Evolutionary conservation across 1,140 invertebrate species (phyloP).

Genomic region (Drosophila nebulosa): DNA sequence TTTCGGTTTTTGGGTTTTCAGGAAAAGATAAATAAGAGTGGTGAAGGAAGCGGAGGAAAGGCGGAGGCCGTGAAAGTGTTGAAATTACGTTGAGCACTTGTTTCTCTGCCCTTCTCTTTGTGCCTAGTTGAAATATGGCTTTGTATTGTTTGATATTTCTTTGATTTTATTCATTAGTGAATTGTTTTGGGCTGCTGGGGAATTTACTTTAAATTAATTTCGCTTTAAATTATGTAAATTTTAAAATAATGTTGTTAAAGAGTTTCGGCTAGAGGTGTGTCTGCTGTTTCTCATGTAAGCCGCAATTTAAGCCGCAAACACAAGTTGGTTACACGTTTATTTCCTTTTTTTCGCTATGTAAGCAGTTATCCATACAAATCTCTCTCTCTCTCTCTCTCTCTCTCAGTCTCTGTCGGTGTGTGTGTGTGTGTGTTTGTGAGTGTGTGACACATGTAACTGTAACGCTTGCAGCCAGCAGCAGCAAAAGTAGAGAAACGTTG

Average conservation of each 20-base stretch:
- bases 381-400: background rate
- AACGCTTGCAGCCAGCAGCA: conserved; percentile 34
- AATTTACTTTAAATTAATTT: background rate
- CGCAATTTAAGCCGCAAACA: conserved; percentile 1
- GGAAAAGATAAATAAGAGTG: background rate
- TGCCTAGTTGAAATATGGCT: background rate
- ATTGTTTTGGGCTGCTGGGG: background rate
- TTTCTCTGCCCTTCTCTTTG: background rate
- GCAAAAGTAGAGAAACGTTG: conserved; percentile 27
- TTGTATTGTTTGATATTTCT: background rate
- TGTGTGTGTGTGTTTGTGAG: conserved; percentile 16
- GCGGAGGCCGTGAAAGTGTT: background rate
- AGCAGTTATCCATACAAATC: conserved; percentile 8
- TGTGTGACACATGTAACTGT: conserved; percentile 50
- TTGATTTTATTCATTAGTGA: background rate
- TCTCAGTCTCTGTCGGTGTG: too few relatives aligned
- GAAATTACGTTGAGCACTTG: background rate
- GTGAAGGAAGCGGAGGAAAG: background rate
- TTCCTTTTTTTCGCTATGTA: conserved; percentile 8
- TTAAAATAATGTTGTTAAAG: background rate
- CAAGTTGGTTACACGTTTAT: conserved; percentile 9
- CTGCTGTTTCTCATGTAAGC: background rate
- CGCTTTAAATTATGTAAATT: background rate
- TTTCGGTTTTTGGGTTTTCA: background rate
- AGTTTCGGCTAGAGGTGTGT: background rate